Evolutionary conservation across 1,140 invertebrate genomes (phyloP), one percentile per base, ranked within the genome.

Genomic region (Uloborus diversus): DNA sequence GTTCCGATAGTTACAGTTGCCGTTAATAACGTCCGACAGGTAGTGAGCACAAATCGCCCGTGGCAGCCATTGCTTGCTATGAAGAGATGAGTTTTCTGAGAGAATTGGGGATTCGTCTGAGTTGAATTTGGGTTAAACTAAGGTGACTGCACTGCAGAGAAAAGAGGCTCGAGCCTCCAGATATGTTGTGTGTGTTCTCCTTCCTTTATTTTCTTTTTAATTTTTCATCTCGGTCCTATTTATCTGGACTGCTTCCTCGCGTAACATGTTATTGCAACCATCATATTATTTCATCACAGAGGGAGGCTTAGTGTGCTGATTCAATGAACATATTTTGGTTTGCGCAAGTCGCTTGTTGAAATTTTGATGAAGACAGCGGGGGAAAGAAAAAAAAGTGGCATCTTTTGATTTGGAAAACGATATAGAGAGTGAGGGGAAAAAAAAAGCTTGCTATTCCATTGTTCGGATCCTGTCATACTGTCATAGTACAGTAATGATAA

Each of bases 51-150:
- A 2, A 42, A 42, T 9, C 9, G 37, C 17, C 17, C 9, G 37
- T 42, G 9, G 2, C 17, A 17, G 37, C 17, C 37, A 42, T 2
- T 13, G 37, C 37, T 42, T 13, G 9, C 17, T 9, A 17, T 42
- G 9, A 42, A 13, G 9, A 9, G 37, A 42, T 9, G 17, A 13
- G 37, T 13, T 13, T 42, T 42, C 17, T 2, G 2, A 9, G 37
- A 42, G 37, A 42, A 42, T 9, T 2, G n/a, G 37, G 37, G n/a
- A 32, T 23, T 23, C 37, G 47, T 51, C 37, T 51, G 25, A 51
- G 37, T 28, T 30, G 64, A 68, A 68, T 68, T 68, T 68, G 64
- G 64, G 64, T 68, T 68, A 68, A 68, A 51, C 64, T 68, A 68
- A 68, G 64, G 64, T 68, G 42, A 68, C n/a, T 68, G 64, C 27